Evolutionary conservation across 2,888 invertebrate species (phyloP).

Genomic region (Leptopilina syphax): DNA sequence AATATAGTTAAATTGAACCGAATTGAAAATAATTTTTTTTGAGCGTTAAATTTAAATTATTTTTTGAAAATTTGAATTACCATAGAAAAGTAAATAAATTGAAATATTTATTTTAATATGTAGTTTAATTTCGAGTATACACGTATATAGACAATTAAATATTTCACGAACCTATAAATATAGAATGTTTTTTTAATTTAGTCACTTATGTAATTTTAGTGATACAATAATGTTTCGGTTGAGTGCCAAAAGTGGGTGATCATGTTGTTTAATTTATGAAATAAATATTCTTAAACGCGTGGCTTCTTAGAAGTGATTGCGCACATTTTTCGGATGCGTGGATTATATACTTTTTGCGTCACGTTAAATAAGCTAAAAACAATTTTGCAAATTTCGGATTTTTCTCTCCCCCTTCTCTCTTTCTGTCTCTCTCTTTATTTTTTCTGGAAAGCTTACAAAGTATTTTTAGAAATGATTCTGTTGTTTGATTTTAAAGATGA

Average conservation of each 20-base stretch:
- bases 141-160: too few relatives aligned
- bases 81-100: not conserved
- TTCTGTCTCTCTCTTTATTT: not conserved
- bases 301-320: constrained; percentile 10
- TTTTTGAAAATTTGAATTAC: too few relatives aligned
- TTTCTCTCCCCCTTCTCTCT: not conserved
- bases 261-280: constrained; percentile 16
- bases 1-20: too few relatives aligned
- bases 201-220: not conserved
- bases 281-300: constrained; percentile 3
- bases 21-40: too few relatives aligned
- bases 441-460: constrained; percentile 1
- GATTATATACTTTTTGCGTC: constrained; percentile 12
- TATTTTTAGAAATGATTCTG: not conserved
- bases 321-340: not conserved
- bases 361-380: constrained; percentile 1
- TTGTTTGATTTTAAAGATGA: too few relatives aligned
- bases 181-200: not conserved
- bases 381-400: not conserved
- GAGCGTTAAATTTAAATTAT: too few relatives aligned
- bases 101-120: too few relatives aligned
- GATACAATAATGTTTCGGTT: not conserved
- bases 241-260: not conserved
- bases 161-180: not conserved
- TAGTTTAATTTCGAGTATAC: too few relatives aligned